Base-by-base conservation (phyloP, 1,140 invertebrate species). In the Scaptomyza hsui region DNA sequence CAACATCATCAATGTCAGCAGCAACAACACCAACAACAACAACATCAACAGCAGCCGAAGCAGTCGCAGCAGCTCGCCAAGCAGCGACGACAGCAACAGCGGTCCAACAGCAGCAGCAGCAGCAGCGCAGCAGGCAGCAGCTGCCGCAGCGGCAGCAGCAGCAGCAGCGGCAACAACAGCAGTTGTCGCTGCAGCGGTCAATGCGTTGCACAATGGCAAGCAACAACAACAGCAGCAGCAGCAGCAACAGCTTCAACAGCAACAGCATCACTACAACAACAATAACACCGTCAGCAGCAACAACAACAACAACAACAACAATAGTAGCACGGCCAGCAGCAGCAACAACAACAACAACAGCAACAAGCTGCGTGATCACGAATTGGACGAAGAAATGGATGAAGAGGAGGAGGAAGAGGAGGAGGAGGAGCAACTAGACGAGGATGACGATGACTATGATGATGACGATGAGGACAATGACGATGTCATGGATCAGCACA, bases 391-490 rank as follows among this genome's bases (percentile, higher is more conserved):
- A n/a, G n/a, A n/a, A 13, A 35, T 56, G 18, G 63, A 51, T 3
- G 29, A 52, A 2, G 55, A 55, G 5, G 70, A 70, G 7, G 60
- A 55, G 0, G 29, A 52, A 2, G 55, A 55, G 9, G 70, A 70
- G 10, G 59, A 62, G 0, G 62, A 59, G 18, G 52, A 72, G 15
- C 47, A 13, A 44, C 56, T 62, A 44, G 65, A 73, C 3, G 71
- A 73, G 19, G 71, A 69, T 9, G 48, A 67, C 6, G 19, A 62
- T 29, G 44, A 85, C 13, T 69, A 86, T 3, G 82, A 86, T 12
- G 81, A 86, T 0, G 81, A 83, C 0, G 82, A 88, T 1, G 82
- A 88, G 2, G 81, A 86, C 1, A 72, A 86, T 0, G 72, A 86
- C 0, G 77, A 81, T 12, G 62, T 64, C 1, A 62, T 88, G 5